These are phyloP conservation scores for Nyctibius grandis DNA, from an alignment of 2,797 vertebrate genomes.

Conservation along the genomic window DNA sequence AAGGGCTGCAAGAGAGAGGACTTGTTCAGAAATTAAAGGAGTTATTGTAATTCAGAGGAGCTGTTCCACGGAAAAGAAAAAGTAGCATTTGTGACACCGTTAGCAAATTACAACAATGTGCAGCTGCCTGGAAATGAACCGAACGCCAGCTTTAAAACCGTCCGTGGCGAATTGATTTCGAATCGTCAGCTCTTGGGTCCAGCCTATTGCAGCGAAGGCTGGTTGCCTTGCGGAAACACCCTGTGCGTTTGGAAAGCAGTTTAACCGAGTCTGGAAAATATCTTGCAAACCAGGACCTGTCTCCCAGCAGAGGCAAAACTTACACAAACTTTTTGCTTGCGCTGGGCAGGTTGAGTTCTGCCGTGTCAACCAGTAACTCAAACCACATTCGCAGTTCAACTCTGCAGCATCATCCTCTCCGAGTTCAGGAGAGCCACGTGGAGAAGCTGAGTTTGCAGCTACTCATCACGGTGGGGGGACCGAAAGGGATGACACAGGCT, in stretches of 20 bases:
- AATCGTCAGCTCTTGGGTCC: neutral
- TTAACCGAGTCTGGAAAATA: slow-evolving; percentile 38
- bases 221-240: neutral
- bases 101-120: neutral
- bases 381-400: neutral
- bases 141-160: neutral
- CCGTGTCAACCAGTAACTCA: neutral
- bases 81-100: neutral
- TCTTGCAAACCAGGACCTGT: slow-evolving; percentile 22
- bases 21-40: neutral
- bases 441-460: neutral
- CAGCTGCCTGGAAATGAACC: neutral
- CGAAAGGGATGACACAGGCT: neutral
- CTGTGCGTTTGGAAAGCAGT: neutral
- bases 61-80: neutral
- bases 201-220: neutral
- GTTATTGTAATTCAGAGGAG: neutral
- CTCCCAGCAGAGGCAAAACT: neutral
- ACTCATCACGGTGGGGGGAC: neutral
- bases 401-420: neutral
- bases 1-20: neutral
- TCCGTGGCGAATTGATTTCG: neutral
- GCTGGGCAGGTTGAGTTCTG: neutral
- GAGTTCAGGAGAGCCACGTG: accelerated
- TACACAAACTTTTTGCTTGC: neutral